Percentiles rank a stretch among this genome's conserved stretches.
These are phyloP conservation scores for Pipa parva DNA, from an alignment of 2,113 vertebrate species.

Conservation along the genomic window DNA sequence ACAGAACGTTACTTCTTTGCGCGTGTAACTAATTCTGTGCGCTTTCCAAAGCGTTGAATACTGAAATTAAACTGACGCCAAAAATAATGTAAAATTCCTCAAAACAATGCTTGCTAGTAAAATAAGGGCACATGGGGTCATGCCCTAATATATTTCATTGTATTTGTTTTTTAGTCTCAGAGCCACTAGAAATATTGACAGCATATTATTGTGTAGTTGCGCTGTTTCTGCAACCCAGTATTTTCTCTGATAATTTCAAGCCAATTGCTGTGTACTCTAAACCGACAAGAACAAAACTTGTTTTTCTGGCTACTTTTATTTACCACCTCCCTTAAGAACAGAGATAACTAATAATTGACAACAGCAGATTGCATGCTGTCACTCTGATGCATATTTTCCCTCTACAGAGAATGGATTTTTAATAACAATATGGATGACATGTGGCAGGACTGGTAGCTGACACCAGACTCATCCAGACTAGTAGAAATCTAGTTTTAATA, in stretches of 20 bases:
- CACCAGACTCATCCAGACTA: slow-evolving; percentile 57
- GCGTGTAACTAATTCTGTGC: no score
- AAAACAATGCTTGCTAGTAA: no score
- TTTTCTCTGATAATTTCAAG: background rate
- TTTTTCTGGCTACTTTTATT: slow-evolving; percentile 60
- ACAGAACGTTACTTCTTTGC: no score
- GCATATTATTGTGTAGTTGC: no score
- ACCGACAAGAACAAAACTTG: slow-evolving; percentile 42
- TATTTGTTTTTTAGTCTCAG: background rate
- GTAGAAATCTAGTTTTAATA: slow-evolving; percentile 60
- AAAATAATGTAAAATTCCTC: no score
- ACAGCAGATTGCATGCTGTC: slow-evolving; percentile 62
- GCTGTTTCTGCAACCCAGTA: slow-evolving; percentile 2
- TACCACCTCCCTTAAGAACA: slow-evolving; percentile 49
- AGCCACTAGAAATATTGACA: no score
- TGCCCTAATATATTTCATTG: background rate
- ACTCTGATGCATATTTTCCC: slow-evolving; percentile 47
- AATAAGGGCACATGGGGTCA: no score
- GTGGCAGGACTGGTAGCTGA: slow-evolving; percentile 61
- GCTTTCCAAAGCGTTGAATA: no score
- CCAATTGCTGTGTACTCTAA: background rate
- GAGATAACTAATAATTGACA: slow-evolving; percentile 63
- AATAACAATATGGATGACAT: slow-evolving; percentile 66
- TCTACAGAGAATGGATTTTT: slow-evolving; percentile 65
- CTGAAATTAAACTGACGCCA: no score